Evolutionary conservation across 2,888 invertebrate species (phyloP), one percentile per base, ranked within the genome.

Genomic region (Perdita meconis): DNA sequence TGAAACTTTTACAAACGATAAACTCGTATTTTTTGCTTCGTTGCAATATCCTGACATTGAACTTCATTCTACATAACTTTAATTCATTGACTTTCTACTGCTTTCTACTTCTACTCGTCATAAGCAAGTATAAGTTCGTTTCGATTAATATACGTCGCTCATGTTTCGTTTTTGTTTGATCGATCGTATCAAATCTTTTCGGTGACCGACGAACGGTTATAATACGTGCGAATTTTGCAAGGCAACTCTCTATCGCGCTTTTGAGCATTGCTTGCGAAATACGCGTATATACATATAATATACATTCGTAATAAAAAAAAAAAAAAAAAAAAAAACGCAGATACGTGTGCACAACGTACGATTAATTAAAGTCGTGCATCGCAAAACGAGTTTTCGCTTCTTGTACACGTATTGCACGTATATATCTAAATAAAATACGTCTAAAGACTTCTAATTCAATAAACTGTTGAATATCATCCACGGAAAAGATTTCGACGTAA

Each of bases 381-480:
- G 1, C 22, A 13, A 40, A 24, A 42, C 13, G 34, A 2, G 1
- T 42, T 34, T 66, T 44, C 12, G 10, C 19, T 38, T 3, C 16
- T 24, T 10, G n/a, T 38, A 16, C 13, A 38, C 4, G n/a, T n/a
- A 64, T 26, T 44, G 13, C 8, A 22, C 22, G 1, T 5, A n/a
- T n/a, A n/a, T 8, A 13, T 2, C 5, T 2, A n/a, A n/a, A n/a
- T n/a, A n/a, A n/a, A n/a, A n/a, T n/a, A 10, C n/a, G 0, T 30
- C 2, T 40, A 64, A 12, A 63, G 36, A 24, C 26, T 22, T 16
- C 22, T 34, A 42, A 51, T 40, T 24, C 30, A 16, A 30, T 40
- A 51, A 30, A 26, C n/a, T 53, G 50, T 70, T 34, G 44, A 63
- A 50, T 40, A 40, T 50, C 26, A 53, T 36, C 2, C 19, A 16